Conservation (phyloP, 1,140 invertebrate species). For the Drosophila sechellia region DNA sequence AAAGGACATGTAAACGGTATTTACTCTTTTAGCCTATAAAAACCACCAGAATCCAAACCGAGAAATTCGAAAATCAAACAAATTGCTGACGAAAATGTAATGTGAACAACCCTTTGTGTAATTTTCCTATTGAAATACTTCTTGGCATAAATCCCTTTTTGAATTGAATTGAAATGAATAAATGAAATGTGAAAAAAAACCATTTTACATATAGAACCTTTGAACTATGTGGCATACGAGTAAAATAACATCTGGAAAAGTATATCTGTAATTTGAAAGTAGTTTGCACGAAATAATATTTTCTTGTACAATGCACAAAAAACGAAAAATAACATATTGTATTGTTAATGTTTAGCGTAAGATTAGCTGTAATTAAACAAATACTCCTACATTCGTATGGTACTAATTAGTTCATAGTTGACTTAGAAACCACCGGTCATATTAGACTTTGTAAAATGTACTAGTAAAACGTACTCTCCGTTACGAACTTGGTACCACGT, state of each 20-base stretch:
- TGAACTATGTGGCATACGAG: slow-evolving; percentile 9
- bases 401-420: slow-evolving; percentile 70
- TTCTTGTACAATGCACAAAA: slow-evolving; percentile 60
- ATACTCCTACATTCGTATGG: slow-evolving; percentile 17
- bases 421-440: slow-evolving; percentile 82
- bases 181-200: slow-evolving; percentile 61
- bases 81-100: slow-evolving; percentile 58
- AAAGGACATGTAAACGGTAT: slow-evolving; percentile 71
- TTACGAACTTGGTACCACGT: slow-evolving; percentile 43
- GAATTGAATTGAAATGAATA: slow-evolving; percentile 71
- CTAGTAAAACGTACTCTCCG: slow-evolving; percentile 55
- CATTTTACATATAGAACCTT: slow-evolving; percentile 39
- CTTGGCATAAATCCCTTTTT: slow-evolving; percentile 58
- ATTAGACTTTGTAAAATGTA: slow-evolving; percentile 79
- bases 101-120: slow-evolving; percentile 52
- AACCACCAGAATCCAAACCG: slow-evolving; percentile 14
- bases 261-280: slow-evolving; percentile 40
- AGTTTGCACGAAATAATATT: slow-evolving; percentile 61
- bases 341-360: slow-evolving; percentile 38
- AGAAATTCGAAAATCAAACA: slow-evolving; percentile 27
- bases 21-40: slow-evolving; percentile 68
- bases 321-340: slow-evolving; percentile 24
- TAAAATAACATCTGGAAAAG: slow-evolving; percentile 24
- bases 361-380: slow-evolving; percentile 28
- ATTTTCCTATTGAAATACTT: slow-evolving; percentile 48